Base-by-base conservation (phyloP, 1,140 invertebrate species). In the Coptotermes formosanus region DNA sequence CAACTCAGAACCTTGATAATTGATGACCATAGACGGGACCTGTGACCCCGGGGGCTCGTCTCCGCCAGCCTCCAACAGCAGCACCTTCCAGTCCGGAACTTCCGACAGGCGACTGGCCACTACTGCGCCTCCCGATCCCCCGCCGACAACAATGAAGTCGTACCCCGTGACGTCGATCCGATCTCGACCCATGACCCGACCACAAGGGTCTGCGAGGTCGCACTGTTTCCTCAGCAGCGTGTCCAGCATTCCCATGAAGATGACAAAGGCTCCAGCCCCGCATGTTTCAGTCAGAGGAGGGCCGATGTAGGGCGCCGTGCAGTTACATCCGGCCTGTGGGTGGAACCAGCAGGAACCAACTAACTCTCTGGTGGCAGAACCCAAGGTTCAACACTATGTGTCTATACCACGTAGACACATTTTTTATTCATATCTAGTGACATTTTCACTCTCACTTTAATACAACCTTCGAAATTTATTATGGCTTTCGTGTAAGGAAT, bases 161-260 rank as follows among this genome's bases (percentile, higher is more conserved):
- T 89, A 88, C 3, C 48, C 64, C 44, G 52, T 25, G 21, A 16
- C 23, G 75, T 25, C 30, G n/a, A 21, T 21, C 38, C 9, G 19
- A 3, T 12, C 16, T 82, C 32, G 11, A 81, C 21, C 25, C 0
- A 52, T 88, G 8, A 93, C 90, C 85, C 92, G 90, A 55, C 92
- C 89, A 87, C 93, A 93, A 2, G 92, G 88, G 85, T 92, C 90
- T 8, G 92, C 91, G 21, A 93, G 89, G 45, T 91, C 91, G 14
- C 91, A 90, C 86, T 92, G 91, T 14, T 90, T 89, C 14, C 95
- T 91, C 52, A 97, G 92, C 89, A 96, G 96, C 0, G 96, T 95
- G 89, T 96, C 96, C 32, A 96, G 92, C 0, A 97, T 92, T 7
- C 96, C 95, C 96, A 97, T 97, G 90, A 96, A 97, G 14, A 96